A percentile compares a stretch with the other conserved stretches of the same genome.
These are phyloP conservation scores for Odontomachus brunneus DNA, from an alignment of 1,140 invertebrate species.

Conservation along the genomic window DNA sequence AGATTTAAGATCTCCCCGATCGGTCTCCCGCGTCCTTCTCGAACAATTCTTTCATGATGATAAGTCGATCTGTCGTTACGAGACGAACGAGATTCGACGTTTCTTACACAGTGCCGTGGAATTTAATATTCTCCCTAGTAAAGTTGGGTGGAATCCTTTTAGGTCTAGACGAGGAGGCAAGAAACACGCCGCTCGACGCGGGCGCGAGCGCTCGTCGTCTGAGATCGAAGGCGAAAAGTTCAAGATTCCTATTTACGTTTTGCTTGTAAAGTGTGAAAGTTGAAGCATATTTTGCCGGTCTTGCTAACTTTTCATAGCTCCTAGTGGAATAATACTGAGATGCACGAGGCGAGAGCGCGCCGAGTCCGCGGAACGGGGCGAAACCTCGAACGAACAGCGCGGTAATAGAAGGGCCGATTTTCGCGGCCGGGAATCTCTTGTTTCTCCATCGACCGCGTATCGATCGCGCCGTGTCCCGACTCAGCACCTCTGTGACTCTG, in stretches of 20 bases:
- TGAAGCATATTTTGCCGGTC: slow-evolving; percentile 63
- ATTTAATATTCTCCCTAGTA: slow-evolving; percentile 59
- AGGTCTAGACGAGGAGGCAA: slow-evolving; percentile 38
- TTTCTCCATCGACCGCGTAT: not conserved
- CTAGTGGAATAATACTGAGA: slow-evolving; percentile 55
- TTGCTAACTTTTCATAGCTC: slow-evolving; percentile 66
- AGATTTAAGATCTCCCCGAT: slow-evolving; percentile 52
- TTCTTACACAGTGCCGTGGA: slow-evolving; percentile 51
- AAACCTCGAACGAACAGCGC: slow-evolving; percentile 36
- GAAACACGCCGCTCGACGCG: slow-evolving; percentile 30
- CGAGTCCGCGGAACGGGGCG: no score
- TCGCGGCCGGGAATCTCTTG: slow-evolving; percentile 7
- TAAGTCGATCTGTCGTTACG: slow-evolving; percentile 59
- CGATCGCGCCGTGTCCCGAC: slow-evolving; percentile 12
- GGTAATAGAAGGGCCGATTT: slow-evolving; percentile 35
- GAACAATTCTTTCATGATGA: slow-evolving; percentile 55
- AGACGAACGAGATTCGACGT: slow-evolving; percentile 56
- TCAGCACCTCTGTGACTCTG: no score
- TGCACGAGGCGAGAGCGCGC: slow-evolving; percentile 50
- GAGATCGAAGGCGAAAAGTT: slow-evolving; percentile 62
- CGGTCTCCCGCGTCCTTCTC: slow-evolving; percentile 13
- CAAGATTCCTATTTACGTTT: slow-evolving; percentile 63
- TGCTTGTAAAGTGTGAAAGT: slow-evolving; percentile 61
- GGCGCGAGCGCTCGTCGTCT: slow-evolving; percentile 16
- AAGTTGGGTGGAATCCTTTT: slow-evolving; percentile 55